Conservation (phyloP, 2,888 invertebrate genomes). For the Drosophila longiperda region DNA sequence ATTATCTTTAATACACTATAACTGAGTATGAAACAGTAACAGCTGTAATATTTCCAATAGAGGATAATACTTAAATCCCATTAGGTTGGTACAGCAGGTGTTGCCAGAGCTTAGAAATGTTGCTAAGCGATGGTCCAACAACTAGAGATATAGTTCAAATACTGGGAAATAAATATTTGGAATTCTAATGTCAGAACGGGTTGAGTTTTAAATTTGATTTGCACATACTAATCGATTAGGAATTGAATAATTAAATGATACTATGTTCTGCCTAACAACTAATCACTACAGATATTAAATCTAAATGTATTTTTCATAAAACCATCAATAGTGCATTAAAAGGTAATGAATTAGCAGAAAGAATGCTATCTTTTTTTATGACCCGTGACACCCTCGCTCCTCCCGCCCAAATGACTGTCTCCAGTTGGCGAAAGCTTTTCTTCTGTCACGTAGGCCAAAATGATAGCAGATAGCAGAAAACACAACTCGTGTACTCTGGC, state of each 20-base stretch:
- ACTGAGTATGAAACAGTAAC: background rate
- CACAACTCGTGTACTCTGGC: constrained; percentile 50
- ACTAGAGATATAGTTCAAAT: background rate
- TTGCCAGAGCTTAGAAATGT: constrained; percentile 19
- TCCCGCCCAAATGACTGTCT: background rate
- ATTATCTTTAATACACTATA: background rate
- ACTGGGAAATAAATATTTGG: background rate
- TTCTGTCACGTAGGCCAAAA: constrained; percentile 68
- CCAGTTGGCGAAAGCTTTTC: constrained; percentile 17
- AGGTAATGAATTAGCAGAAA: constrained; percentile 38
- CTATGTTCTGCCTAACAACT: background rate
- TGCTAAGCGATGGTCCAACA: background rate
- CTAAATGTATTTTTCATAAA: constrained; percentile 6
- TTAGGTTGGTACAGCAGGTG: background rate
- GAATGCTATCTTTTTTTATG: constrained; percentile 9
- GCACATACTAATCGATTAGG: background rate
- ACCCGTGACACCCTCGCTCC: background rate
- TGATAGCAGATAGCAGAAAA: constrained; percentile 24
- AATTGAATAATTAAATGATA: background rate
- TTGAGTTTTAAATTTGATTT: background rate
- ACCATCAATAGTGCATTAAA: constrained; percentile 17
- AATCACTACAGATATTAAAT: background rate
- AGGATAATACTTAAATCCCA: background rate
- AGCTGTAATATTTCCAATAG: background rate
- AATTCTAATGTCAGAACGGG: background rate